A percentile compares a stretch with the other conserved stretches of the same genome.
Conservation (phyloP, 2,888 invertebrate species). For the Hemithea aestivaria region DNA sequence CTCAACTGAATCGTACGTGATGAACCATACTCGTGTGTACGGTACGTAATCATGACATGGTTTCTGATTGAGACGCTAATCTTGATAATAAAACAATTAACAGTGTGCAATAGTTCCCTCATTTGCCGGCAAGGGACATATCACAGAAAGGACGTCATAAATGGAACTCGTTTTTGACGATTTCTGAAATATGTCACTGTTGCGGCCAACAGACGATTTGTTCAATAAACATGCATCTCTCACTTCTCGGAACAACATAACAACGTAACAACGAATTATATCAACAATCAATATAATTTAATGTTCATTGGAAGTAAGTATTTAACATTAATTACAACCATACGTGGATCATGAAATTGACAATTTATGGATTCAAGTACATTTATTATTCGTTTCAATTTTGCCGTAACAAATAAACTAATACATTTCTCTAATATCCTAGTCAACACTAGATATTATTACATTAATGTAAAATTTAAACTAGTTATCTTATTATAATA, state of each 20-base stretch:
- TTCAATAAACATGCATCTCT: not conserved
- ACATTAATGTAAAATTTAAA: conserved; percentile 30
- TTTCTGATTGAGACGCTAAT: too few relatives aligned
- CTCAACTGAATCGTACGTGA: too few relatives aligned
- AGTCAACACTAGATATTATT: conserved; percentile 26
- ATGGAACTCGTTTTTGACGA: too few relatives aligned
- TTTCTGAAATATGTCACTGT: too few relatives aligned
- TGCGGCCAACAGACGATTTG: not conserved
- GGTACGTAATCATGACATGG: too few relatives aligned
- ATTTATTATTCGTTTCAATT: conserved; percentile 23
- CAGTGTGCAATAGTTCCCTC: too few relatives aligned
- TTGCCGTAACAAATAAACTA: conserved; percentile 28
- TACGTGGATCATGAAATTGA: conserved; percentile 29
- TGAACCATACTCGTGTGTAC: too few relatives aligned
- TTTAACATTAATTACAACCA: conserved; percentile 30
- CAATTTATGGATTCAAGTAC: conserved; percentile 27
- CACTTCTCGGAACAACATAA: conserved; percentile 1
- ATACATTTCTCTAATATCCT: conserved; percentile 28
- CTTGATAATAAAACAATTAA: too few relatives aligned
- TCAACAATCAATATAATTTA: conserved; percentile 7
- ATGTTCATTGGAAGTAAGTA: conserved; percentile 16
- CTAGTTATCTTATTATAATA: conserved; percentile 29
- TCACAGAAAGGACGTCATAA: too few relatives aligned
- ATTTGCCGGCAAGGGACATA: too few relatives aligned
- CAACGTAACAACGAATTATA: too few relatives aligned